Evolutionary conservation across 2,888 invertebrate genomes (phyloP), one percentile per base, ranked within the genome.

Genomic region (Metallyticus violacea): DNA sequence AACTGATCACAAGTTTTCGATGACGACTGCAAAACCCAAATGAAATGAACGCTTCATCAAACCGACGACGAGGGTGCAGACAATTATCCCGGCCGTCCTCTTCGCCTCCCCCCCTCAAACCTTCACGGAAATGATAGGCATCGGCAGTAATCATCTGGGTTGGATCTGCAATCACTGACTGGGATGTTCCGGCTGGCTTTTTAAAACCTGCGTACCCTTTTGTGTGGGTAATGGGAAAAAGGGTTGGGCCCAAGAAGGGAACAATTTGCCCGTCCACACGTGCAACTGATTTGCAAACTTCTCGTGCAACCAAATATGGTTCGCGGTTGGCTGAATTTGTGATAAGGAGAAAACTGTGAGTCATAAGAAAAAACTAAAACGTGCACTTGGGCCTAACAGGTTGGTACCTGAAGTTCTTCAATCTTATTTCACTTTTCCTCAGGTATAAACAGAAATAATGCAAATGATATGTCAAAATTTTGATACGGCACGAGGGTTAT

Each of bases 11-110:
- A 81, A 62, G 85, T 6, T 77, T 85, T 28, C 40, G 79, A 77
- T 85, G 85, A 62, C 85, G 85, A 79, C 22, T 40, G 28, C 79
- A 85, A 85, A 85, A 85, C 79, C 79, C 30, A 85, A 85, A 85
- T 80, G 80, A 85, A 85, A 85, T 76, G 85, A 85, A 85, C 80
- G 80, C 80, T 79, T 80, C 85, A 80, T 85, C 80, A 30, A 85
- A 40, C 81, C 81, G 81, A 6, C 29, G 15, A 62, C 40, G 40
- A 62, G 40, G 40, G 40, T 9, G 40, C 40, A 62, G 40, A 62
- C 40, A 62, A 62, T 62, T 62, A 62, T 62, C 40, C n/a, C n/a
- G n/a, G n/a, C n/a, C n/a, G n/a, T n/a, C n/a, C n/a, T n/a, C n/a
- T n/a, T n/a, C n/a, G n/a, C n/a, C n/a, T n/a, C n/a, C n/a, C 40